Base-by-base conservation (phyloP, 2,888 invertebrate species). In the Lepidocyrtinus sp. region DNA sequence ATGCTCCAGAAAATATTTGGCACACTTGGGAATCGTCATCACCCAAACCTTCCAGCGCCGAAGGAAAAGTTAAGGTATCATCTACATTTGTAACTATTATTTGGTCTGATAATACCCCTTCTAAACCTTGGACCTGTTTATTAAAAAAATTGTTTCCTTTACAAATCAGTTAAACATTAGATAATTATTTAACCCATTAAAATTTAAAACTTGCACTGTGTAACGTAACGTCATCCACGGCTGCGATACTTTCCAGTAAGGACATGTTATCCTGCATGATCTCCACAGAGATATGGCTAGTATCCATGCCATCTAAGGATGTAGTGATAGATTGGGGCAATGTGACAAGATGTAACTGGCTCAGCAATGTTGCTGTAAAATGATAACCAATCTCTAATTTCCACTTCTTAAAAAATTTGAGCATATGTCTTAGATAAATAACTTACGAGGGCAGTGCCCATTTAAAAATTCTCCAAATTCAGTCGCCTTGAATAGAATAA, bases 241-340 rank as follows among this genome's bases (percentile, higher is more conserved):
- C 84, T 1, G 84, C 79, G 15, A 85, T 85, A 21, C 85, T 86
- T 74, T 86, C 86, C 21, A 86, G 26, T n/a, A 86, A 62, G 0
- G 86, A 84, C 21, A 86, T 82, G 55, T 86, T 85, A 61, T 85
- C 86, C 24, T 82, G 76, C 84, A 86, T 85, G 5, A 85, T 85
- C 72, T 86, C 86, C 7, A 85, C 86, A 1, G 86, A 85, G 3
- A 86, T 83, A 12, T 84, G 82, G 68, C 74, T 82, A 0, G 83
- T 22, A 55, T 86, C 84, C 12, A 84, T 55, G 9, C 81, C 75
- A 46, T 83, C 85, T 1, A 82, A 81, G n/a, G 81, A 69, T 15
- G 71, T 63, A 5, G 67, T 26, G 21, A 25, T 72, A 1, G 76
- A 12, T n/a, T 65, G 59, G 0, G 84, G 84, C n/a, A 86, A 61